These are phyloP conservation scores for Temnothorax unifasciatus DNA, from an alignment of 2,888 invertebrate species.

Conservation along the genomic window DNA sequence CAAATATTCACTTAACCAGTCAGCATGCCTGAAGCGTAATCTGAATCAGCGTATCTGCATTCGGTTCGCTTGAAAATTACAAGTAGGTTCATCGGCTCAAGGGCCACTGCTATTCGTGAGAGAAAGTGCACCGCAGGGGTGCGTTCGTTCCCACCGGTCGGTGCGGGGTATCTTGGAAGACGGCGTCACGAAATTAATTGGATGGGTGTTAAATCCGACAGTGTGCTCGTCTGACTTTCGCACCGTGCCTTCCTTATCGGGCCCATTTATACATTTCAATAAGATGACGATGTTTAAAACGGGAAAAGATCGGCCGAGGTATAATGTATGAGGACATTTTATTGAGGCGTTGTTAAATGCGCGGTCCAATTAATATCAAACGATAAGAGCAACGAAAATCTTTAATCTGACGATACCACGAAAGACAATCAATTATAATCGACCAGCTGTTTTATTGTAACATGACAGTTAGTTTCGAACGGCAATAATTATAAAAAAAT, in stretches of 20 bases:
- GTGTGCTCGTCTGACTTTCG: slow-evolving; percentile 66
- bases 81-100: slow-evolving; percentile 21
- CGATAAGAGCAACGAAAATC: background rate
- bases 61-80: slow-evolving; percentile 38
- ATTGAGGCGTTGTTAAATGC: slow-evolving; percentile 48
- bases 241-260: slow-evolving; percentile 71
- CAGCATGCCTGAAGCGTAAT: slow-evolving; percentile 25
- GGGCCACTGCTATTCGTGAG: slow-evolving; percentile 47
- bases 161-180: slow-evolving; percentile 66
- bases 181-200: slow-evolving; percentile 76
- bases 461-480: slow-evolving; percentile 11
- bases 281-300: slow-evolving; percentile 55
- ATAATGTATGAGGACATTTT: slow-evolving; percentile 37
- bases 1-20: slow-evolving; percentile 33
- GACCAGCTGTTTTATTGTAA: background rate
- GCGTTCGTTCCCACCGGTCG: slow-evolving; percentile 55
- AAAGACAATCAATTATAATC: slow-evolving; percentile 31
- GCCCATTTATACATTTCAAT: slow-evolving; percentile 71
- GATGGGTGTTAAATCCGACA: slow-evolving; percentile 74
- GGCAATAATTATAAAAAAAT: background rate
- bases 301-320: background rate
- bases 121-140: slow-evolving; percentile 72
- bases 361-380: slow-evolving; percentile 4
- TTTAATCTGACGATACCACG: background rate
- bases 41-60: slow-evolving; percentile 31